Evolutionary conservation across 2,888 invertebrate species (phyloP), one percentile per base, ranked within the genome.

Genomic region (Epistrophe eligans): DNA sequence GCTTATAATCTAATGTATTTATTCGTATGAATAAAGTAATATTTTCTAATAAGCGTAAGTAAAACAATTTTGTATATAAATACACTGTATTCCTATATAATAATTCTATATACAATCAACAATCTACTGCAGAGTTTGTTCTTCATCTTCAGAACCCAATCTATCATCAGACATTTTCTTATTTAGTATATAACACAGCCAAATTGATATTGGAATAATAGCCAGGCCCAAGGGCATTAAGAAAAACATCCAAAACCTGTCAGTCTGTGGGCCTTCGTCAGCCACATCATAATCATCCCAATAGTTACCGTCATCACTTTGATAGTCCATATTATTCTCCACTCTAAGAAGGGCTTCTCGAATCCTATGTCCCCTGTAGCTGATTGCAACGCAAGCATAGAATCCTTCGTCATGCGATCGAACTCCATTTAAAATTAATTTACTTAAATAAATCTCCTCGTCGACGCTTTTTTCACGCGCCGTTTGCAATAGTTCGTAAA

Each of bases 341-440:
- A 93, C 90, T 9, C 90, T 89, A n/a, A 93, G 88, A 80, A 90
- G 92, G 4, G 91, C 91, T 70, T 93, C 92, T 2, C 91, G 89
- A 55, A 92, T 91, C 64, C 90, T 91, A 77, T 92, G 91, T 0
- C 93, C 93, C 1, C 89, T 90, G 89, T 91, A 92, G 77, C 91
- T 93, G 1, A 93, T 91, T 11, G 92, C 92, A 43, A 91, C 92
- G 79, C 93, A 93, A 7, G 92, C 92, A 84, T 93, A 93, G 60
- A 89, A 90, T 0, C 92, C 93, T 8, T 90, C 89, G 88, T 93
- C 92, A 19, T 90, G 70, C 13, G 88, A 70, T 0, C 90, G 89
- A 6, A 92, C 91, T 15, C 89, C 90, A 81, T 91, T 92, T 9
- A 93, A 71, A 38, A 93, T 91, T 24, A 93, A 89, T 89, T 90